Base-by-base conservation (phyloP, 2,113 vertebrate species). In the Nycticorax nycticorax region DNA sequence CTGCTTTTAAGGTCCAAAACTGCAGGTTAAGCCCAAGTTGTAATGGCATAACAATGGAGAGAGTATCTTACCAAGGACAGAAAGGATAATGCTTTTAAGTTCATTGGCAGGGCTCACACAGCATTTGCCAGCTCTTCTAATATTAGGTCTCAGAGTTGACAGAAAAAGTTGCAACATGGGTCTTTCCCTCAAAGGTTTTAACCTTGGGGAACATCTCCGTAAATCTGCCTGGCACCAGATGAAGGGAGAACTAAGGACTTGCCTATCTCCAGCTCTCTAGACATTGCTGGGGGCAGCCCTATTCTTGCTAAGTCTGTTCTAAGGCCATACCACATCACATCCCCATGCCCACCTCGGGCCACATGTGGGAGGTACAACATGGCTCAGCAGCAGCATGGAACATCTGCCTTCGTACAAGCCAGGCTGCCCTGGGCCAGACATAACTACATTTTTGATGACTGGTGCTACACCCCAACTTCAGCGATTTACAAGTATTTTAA, bases 321-420 rank as follows among this genome's bases (percentile, higher is more conserved):
- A 47, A 85, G 32, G 43, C 37, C 35, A 16, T 10, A 47, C 3
- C 26, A 48, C 68, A 39, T 24, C 26, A 26, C 20, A n/a, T 3
- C 3, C 30, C 52, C 22, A 2, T 4, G 17, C 7, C 35, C 26
- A 64, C 1, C 39, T 30, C 9, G 24, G 63, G 33, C 22, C 59
- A 56, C 48, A 27, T 0, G 0, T 24, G n/a, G 43, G 17, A 6
- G 13, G 32, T 3, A 23, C 0, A 9, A 37, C 4, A 21, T 5
- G 14, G 24, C 27, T 50, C 43, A 24, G 68, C 39, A 89, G 57
- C n/a, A 9, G 13, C 3, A 4, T 5, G 43, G 22, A 75, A 68
- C 23, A 48, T 19, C 24, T 48, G 68, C 26, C 53, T 56, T 32
- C 32, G 5, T 2, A 28, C 4, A 26, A 69, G 27, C 27, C 57